Conservation (phyloP, 2,797 vertebrate genomes). For the Philypnodon macrostomus region DNA sequence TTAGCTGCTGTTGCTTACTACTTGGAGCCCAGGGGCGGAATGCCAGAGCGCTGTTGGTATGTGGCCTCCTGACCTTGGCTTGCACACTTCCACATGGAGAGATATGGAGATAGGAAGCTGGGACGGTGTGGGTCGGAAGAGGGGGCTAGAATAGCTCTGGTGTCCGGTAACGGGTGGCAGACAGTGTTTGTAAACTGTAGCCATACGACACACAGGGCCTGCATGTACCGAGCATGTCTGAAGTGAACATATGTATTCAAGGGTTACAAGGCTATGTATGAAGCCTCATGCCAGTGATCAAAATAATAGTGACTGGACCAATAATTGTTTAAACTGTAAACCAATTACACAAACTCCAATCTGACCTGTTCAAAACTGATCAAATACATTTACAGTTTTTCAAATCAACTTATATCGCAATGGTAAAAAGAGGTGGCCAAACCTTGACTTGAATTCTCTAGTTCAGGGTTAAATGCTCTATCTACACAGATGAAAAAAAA, state of each 20-base stretch:
- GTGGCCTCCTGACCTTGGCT: slow-evolving; percentile 77
- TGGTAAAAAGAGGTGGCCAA: too few species aligned
- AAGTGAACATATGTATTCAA: slow-evolving; percentile 49
- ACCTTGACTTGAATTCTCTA: too few species aligned
- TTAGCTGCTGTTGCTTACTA: slow-evolving; percentile 59
- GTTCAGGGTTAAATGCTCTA: too few species aligned
- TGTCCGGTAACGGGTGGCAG: slow-evolving; percentile 71
- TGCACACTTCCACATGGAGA: slow-evolving; percentile 73
- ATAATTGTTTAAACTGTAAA: too few species aligned
- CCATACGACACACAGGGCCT: slow-evolving; percentile 56
- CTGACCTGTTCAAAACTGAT: too few species aligned
- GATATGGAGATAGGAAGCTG: slow-evolving; percentile 69
- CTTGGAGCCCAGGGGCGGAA: slow-evolving; percentile 71
- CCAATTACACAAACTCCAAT: too few species aligned
- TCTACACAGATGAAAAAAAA: too few species aligned
- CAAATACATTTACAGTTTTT: too few species aligned
- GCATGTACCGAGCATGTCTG: slow-evolving; percentile 50
- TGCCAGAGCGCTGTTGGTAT: slow-evolving; percentile 77
- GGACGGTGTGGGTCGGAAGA: slow-evolving; percentile 64
- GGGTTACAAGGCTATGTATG: slow-evolving; percentile 37
- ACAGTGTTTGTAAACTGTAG: slow-evolving; percentile 74
- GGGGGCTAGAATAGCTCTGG: slow-evolving; percentile 75
- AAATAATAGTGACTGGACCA: too few species aligned
- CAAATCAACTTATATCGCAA: too few species aligned
- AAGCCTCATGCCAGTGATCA: too few species aligned